Percentiles rank a stretch among this genome's conserved stretches.
These are phyloP conservation scores for Musca domestica DNA, from an alignment of 1,140 invertebrate species.

Conservation along the genomic window DNA sequence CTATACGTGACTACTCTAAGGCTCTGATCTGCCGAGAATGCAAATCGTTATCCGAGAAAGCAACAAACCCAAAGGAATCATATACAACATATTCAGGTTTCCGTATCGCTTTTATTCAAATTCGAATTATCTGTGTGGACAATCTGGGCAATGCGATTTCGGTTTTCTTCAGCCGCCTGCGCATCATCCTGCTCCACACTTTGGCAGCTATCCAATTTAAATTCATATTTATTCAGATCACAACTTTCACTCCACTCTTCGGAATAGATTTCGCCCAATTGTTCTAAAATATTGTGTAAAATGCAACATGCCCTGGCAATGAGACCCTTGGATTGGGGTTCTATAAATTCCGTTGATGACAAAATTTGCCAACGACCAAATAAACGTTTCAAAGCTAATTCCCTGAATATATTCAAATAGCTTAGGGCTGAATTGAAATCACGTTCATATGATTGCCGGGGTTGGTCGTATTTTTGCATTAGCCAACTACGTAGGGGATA, in stretches of 20 bases:
- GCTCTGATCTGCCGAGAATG: no score
- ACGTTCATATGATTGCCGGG: conserved; percentile 36
- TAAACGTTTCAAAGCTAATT: conserved; percentile 39
- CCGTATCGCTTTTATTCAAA: background rate
- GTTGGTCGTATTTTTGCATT: conserved; percentile 38
- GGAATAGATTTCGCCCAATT: conserved; percentile 36
- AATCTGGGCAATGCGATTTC: conserved; percentile 40
- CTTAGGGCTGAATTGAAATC: conserved; percentile 47
- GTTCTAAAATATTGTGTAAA: conserved; percentile 43
- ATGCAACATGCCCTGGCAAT: conserved; percentile 35
- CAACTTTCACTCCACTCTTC: conserved; percentile 40
- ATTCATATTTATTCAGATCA: conserved; percentile 32
- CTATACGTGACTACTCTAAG: no score
- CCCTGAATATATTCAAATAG: conserved; percentile 38
- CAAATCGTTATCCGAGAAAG: no score
- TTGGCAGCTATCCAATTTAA: background rate
- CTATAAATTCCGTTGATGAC: conserved; percentile 24
- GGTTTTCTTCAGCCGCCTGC: conserved; percentile 24
- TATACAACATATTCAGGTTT: background rate
- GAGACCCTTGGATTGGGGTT: conserved; percentile 1
- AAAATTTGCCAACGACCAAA: conserved; percentile 48
- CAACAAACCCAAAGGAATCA: no score
- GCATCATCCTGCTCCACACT: background rate
- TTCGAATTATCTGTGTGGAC: conserved; percentile 41
- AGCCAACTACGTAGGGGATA: conserved; percentile 44